These are phyloP conservation scores for Sturnira hondurensis DNA, from an alignment of 2,113 vertebrate species.

Conservation along the genomic window DNA sequence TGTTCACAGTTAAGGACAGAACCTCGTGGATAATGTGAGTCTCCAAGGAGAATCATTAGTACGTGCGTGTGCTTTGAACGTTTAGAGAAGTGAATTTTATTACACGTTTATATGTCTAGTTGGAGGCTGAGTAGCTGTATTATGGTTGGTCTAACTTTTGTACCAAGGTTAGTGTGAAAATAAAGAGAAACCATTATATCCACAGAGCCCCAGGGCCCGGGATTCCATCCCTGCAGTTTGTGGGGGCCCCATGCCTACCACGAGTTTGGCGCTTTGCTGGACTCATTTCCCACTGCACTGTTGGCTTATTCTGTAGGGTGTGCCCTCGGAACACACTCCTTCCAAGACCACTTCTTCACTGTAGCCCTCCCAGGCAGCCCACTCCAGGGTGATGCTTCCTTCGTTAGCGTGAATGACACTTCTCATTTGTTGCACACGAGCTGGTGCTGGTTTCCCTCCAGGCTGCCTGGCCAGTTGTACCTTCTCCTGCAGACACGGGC, in stretches of 20 bases:
- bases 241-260: fast-evolving
- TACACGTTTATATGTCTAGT: not conserved
- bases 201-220: not conserved
- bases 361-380: not conserved
- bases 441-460: not conserved
- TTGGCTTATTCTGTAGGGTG: not conserved
- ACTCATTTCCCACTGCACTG: fast-evolving
- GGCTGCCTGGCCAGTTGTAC: not conserved
- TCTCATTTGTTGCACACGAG: not conserved
- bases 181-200: too few species aligned
- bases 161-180: not conserved
- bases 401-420: fast-evolving
- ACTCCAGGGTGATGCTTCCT: fast-evolving
- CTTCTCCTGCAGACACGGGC: not conserved
- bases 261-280: not conserved
- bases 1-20: not conserved
- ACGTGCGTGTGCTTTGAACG: not conserved
- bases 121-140: not conserved
- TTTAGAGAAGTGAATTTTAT: not conserved
- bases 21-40: not conserved
- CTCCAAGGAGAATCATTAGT: not conserved
- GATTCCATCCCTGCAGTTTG: fast-evolving
- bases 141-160: not conserved
- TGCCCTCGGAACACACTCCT: not conserved
- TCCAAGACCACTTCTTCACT: not conserved